Evolutionary conservation across 2,888 invertebrate species (phyloP).

Genomic region (Toxonevra muliebris): DNA sequence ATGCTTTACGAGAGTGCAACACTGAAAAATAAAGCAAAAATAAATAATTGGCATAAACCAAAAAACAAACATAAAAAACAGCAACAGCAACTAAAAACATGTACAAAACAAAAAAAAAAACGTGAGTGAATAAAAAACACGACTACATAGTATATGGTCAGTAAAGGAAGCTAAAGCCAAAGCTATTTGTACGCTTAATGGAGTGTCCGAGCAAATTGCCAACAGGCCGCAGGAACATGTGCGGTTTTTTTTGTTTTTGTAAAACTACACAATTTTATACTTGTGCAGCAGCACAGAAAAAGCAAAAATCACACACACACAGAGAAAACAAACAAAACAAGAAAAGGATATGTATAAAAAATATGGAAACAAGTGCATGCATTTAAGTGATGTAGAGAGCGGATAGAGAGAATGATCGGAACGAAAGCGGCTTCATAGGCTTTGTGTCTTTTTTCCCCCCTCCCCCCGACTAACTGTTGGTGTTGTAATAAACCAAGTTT

Average conservation of each 20-base stretch:
- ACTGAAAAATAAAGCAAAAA: neutral
- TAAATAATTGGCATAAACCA: neutral
- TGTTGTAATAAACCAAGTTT: slow-evolving; percentile 6
- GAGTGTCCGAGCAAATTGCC: slow-evolving; percentile 29
- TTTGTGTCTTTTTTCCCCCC: too few relatives aligned
- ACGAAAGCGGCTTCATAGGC: too few relatives aligned
- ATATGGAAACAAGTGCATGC: too few relatives aligned
- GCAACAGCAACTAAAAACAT: neutral
- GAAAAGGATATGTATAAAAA: too few relatives aligned
- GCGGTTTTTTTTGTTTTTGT: slow-evolving; percentile 15
- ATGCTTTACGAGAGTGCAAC: slow-evolving; percentile 22
- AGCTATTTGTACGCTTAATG: slow-evolving; percentile 21
- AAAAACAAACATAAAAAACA: neutral
- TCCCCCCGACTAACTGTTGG: neutral
- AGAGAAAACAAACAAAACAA: neutral
- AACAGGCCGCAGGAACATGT: slow-evolving; percentile 13
- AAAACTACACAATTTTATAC: too few relatives aligned
- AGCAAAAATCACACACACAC: neutral
- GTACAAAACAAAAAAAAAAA: neutral
- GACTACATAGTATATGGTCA: too few relatives aligned
- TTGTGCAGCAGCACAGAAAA: neutral
- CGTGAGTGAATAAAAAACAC: neutral
- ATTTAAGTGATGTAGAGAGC: too few relatives aligned
- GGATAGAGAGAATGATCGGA: too few relatives aligned
- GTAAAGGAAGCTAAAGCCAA: neutral